Conservation (phyloP, 2,888 invertebrate genomes). For the Neuroscelio doddi region DNA sequence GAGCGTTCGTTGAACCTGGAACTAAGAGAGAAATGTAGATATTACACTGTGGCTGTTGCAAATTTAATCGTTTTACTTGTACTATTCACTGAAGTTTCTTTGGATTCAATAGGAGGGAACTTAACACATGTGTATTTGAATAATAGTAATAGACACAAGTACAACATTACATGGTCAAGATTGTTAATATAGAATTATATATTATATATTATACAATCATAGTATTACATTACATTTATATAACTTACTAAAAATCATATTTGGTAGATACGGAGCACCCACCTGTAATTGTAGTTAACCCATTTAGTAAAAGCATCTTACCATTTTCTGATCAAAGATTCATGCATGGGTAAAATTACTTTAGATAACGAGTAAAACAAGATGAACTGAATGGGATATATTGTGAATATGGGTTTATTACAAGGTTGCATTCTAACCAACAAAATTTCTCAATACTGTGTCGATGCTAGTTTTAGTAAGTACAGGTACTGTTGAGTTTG, state of each 20-base stretch:
- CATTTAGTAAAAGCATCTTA: conserved; percentile 1
- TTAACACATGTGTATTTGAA: neutral
- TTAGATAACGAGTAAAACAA: conserved; percentile 7
- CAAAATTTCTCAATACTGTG: conserved; percentile 56
- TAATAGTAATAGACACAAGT: too few species aligned
- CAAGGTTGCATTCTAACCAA: conserved; percentile 49
- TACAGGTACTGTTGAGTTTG: conserved; percentile 52
- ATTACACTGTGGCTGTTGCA: conserved; percentile 7
- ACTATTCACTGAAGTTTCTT: conserved; percentile 3
- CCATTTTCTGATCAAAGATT: conserved; percentile 19
- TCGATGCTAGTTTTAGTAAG: conserved; percentile 51
- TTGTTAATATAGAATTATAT: too few species aligned
- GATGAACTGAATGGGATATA: conserved; percentile 23
- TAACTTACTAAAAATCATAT: too few species aligned
- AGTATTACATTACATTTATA: too few species aligned
- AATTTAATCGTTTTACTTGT: conserved; percentile 19
- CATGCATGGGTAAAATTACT: conserved; percentile 6
- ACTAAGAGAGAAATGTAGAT: conserved; percentile 18
- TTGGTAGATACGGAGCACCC: too few species aligned
- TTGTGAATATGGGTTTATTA: conserved; percentile 52
- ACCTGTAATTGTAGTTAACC: too few species aligned
- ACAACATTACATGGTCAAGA: too few species aligned
- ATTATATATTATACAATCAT: too few species aligned
- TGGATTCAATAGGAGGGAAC: conserved; percentile 1
- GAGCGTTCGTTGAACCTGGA: conserved; percentile 42